A percentile compares a stretch with the other conserved stretches of the same genome.
Evolutionary conservation across 1,140 invertebrate genomes (phyloP).

Genomic region (Myzus persicae): DNA sequence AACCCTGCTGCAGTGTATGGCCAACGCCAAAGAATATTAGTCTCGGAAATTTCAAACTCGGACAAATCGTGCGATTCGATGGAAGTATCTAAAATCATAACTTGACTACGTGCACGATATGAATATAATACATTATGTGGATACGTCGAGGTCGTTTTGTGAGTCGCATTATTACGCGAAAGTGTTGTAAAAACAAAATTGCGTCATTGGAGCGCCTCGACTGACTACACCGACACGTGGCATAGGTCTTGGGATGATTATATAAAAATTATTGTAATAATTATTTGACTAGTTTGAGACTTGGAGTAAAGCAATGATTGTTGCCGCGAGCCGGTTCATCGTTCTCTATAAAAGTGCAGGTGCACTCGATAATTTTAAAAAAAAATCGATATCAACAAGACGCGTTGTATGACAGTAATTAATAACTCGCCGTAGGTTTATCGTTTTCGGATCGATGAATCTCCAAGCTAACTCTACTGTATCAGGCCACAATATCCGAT

Average conservation of each 20-base stretch:
- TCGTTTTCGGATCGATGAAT: background rate
- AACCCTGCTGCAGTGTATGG: background rate
- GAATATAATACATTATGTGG: background rate
- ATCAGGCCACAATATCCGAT: background rate
- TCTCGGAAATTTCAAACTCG: background rate
- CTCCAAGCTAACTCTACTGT: too few species aligned
- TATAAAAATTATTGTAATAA: background rate
- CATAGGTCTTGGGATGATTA: background rate
- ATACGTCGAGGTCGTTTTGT: background rate
- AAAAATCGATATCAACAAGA: too few species aligned
- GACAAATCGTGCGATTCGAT: background rate
- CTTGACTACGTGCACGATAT: background rate
- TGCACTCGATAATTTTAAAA: background rate
- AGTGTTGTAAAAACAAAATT: background rate
- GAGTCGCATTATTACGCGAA: background rate
- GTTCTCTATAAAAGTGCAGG: background rate
- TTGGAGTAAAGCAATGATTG: background rate
- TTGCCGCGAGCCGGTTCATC: background rate
- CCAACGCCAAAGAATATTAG: background rate
- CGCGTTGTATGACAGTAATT: background rate
- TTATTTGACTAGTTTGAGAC: background rate
- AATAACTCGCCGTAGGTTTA: background rate
- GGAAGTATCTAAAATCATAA: background rate
- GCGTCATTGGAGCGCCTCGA: background rate
- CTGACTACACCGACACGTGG: background rate